Evolutionary conservation across 2,888 invertebrate genomes (phyloP).

Genomic region (Encarsia formosa): DNA sequence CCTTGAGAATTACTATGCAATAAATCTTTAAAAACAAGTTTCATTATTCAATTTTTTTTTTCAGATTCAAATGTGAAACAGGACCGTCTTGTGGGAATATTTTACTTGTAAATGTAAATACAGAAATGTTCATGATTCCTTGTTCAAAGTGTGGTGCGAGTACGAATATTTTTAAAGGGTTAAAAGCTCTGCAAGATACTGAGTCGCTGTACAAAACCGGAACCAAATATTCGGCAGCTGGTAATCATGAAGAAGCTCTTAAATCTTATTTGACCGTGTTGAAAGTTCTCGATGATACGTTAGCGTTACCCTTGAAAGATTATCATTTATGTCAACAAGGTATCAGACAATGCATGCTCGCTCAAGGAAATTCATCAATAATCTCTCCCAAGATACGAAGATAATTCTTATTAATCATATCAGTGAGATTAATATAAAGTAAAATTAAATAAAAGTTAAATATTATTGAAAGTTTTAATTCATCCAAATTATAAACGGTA

Average conservation of each 20-base stretch:
- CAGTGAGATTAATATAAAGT: too few relatives aligned
- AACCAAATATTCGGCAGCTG: conserved; percentile 59
- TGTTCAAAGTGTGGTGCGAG: conserved; percentile 65
- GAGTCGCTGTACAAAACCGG: conserved; percentile 65
- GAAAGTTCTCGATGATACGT: conserved; percentile 63
- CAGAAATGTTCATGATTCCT: conserved; percentile 66
- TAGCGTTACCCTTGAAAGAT: conserved; percentile 70
- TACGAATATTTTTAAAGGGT: conserved; percentile 70
- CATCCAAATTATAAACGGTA: conserved; percentile 17
- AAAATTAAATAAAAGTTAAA: neutral
- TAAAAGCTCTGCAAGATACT: conserved; percentile 74
- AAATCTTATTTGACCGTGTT: conserved; percentile 64
- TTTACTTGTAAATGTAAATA: conserved; percentile 61
- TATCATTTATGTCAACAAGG: conserved; percentile 73
- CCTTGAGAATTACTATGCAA: neutral
- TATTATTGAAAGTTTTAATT: conserved; percentile 21
- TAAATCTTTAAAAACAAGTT: neutral
- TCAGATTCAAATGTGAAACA: conserved; percentile 60
- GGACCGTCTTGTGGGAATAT: conserved; percentile 63
- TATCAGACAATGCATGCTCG: conserved; percentile 64
- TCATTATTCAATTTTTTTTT: neutral
- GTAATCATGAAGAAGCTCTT: conserved; percentile 62
- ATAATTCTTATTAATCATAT: neutral
- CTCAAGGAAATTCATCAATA: conserved; percentile 58
- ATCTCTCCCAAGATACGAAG: neutral